These are phyloP conservation scores for Heliocidaris tuberculata DNA, from an alignment of 35 echinoderm and acorn worm species.

Conservation along the genomic window DNA sequence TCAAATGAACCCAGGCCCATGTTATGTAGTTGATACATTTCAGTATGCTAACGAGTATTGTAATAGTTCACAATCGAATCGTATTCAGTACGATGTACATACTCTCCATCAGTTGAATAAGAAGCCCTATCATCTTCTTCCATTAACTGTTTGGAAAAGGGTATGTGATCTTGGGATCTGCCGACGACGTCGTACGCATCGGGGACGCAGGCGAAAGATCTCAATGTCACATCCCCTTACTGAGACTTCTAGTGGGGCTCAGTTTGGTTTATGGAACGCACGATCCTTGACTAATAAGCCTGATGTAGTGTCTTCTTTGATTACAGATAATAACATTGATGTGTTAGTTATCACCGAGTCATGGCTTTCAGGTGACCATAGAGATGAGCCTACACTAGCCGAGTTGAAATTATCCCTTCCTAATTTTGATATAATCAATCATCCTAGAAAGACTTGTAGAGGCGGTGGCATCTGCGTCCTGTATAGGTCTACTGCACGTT, in stretches of 20 bases:
- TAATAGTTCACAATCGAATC: neutral
- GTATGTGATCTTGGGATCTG: slow-evolving; percentile 17
- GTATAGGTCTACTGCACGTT: slow-evolving; percentile 17
- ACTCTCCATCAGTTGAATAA: neutral
- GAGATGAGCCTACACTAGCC: slow-evolving; percentile 50
- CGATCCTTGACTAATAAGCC: slow-evolving; percentile 37
- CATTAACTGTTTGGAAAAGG: slow-evolving; percentile 15
- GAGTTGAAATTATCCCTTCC: slow-evolving; percentile 62
- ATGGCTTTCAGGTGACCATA: slow-evolving; percentile 47
- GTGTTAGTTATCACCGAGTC: slow-evolving; percentile 55
- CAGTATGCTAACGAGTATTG: neutral
- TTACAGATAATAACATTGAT: slow-evolving; percentile 48
- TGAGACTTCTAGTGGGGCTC: neutral
- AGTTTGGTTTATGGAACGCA: slow-evolving; percentile 17
- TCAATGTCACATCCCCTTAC: neutral
- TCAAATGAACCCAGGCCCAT: neutral
- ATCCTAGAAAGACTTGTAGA: neutral
- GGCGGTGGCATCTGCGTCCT: slow-evolving; percentile 53
- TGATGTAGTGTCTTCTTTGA: slow-evolving; percentile 36
- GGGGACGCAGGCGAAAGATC: neutral
- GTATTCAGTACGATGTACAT: neutral
- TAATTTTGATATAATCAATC: slow-evolving; percentile 37
- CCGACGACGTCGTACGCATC: too few species aligned
- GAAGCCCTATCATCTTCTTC: slow-evolving; percentile 1
- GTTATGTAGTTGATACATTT: neutral